A percentile compares a stretch with the other conserved stretches of the same genome.
Conservation (phyloP, 2,113 vertebrate genomes). For the Romanogobio albipinnatus region DNA sequence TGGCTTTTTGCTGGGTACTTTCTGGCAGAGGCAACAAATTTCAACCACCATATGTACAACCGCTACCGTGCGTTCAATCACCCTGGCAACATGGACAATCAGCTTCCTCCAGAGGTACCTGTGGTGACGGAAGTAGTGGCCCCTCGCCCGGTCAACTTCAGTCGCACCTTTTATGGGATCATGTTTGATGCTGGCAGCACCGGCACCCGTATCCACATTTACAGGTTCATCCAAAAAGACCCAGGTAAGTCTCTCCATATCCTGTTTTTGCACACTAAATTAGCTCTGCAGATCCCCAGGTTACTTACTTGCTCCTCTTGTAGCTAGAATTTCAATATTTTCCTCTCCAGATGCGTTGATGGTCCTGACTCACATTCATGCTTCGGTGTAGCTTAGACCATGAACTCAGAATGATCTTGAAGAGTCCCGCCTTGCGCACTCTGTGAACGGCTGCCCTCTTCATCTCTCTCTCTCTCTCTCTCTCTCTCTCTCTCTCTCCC, state of each 20-base stretch:
- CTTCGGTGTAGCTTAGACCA: constrained; percentile 18
- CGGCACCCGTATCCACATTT: constrained; percentile 96
- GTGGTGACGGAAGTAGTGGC: constrained; percentile 32
- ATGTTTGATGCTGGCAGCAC: constrained; percentile 99
- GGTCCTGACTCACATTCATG: constrained; percentile 24
- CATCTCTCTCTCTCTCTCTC: constrained; percentile 23
- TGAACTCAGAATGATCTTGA: constrained; percentile 56
- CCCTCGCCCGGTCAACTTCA: constrained; percentile 71
- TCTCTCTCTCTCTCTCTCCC: constrained; percentile 25
- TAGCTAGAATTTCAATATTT: not conserved
- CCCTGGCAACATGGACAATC: constrained; percentile 83
- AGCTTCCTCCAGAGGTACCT: constrained; percentile 77
- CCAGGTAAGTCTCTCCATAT: constrained; percentile 64
- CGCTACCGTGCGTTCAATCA: constrained; percentile 72
- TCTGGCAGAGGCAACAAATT: constrained; percentile 77
- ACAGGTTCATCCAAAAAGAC: constrained; percentile 91
- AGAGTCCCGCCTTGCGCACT: constrained; percentile 52
- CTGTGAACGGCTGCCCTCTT: constrained; percentile 42
- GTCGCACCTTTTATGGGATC: constrained; percentile 86
- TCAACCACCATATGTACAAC: constrained; percentile 75
- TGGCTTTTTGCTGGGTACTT: constrained; percentile 74
- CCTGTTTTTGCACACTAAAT: not conserved
- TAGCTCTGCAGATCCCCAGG: not conserved
- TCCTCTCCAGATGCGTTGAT: not conserved
- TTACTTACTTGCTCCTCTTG: constrained; percentile 14